phyloP scores from a whole-genome alignment of 2,888 invertebrate species.

The Trachelus tabidus region DNA sequence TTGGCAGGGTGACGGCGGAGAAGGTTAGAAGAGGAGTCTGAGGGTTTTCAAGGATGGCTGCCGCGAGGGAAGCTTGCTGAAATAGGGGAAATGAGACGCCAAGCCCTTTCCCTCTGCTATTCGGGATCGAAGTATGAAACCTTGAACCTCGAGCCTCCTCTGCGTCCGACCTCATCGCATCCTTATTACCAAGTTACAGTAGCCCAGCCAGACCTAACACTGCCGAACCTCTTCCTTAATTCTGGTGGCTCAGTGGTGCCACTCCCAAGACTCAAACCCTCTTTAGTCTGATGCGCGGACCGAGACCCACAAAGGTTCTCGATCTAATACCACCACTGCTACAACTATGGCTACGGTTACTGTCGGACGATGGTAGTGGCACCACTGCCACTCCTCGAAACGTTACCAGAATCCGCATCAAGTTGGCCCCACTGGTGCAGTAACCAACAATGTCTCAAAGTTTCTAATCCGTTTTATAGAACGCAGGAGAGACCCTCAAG shows the following conservation, averaged over 20 bases:
- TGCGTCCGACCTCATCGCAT: neutral
- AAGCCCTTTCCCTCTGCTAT: neutral
- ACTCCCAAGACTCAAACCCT: neutral
- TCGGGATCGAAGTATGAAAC: conserved; percentile 2
- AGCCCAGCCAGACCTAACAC: neutral
- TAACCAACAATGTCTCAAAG: conserved; percentile 3
- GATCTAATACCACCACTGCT: neutral
- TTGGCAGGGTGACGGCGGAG: neutral
- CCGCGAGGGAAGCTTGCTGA: neutral
- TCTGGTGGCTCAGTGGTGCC: neutral
- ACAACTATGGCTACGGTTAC: neutral
- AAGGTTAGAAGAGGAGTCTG: neutral
- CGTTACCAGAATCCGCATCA: neutral
- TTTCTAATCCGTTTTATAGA: conserved; percentile 3
- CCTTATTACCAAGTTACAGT: neutral
- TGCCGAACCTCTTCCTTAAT: neutral
- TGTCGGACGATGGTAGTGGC: neutral
- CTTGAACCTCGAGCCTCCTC: neutral
- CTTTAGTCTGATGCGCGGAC: conserved; percentile 2
- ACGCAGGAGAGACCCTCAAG: neutral
- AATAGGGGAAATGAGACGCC: neutral
- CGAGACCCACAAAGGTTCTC: conserved; percentile 3
- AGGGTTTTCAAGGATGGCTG: neutral
- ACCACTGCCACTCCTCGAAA: neutral
- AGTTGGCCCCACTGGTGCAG: conserved; percentile 5